phyloP scores from a whole-genome alignment of 2,888 invertebrate genomes.

The Pyrrhia umbra region DNA sequence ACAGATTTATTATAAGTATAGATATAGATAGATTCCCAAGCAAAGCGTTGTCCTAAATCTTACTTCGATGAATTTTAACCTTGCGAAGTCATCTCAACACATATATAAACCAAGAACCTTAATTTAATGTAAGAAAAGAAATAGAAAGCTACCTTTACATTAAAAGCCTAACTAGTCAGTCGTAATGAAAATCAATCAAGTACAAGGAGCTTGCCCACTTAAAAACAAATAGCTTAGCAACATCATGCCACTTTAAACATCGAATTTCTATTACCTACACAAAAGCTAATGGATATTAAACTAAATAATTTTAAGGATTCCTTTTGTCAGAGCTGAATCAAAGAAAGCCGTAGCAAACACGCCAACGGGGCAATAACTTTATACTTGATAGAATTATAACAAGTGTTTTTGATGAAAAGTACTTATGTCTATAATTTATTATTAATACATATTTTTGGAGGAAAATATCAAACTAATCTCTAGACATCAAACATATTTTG shows the following conservation, averaged over 20 bases:
- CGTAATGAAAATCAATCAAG: slow-evolving; percentile 63
- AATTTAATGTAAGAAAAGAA: slow-evolving; percentile 36
- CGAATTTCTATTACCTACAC: slow-evolving; percentile 43
- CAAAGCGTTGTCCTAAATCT: too few species aligned
- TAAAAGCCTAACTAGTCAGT: slow-evolving; percentile 45
- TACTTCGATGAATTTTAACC: neutral
- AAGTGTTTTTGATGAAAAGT: neutral
- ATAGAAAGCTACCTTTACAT: slow-evolving; percentile 23
- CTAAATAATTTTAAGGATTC: slow-evolving; percentile 38
- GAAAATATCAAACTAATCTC: neutral
- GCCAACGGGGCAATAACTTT: neutral
- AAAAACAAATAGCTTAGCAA: slow-evolving; percentile 30
- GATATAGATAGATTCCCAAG: too few species aligned
- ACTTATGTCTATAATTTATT: neutral
- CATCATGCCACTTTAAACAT: slow-evolving; percentile 33
- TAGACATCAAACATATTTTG: too few species aligned
- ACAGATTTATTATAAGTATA: too few species aligned
- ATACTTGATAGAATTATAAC: slow-evolving; percentile 3
- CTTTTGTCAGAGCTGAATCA: slow-evolving; percentile 27
- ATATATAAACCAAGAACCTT: slow-evolving; percentile 13
- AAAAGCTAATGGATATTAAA: slow-evolving; percentile 38
- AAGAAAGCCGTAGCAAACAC: slow-evolving; percentile 17
- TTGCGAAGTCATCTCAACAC: slow-evolving; percentile 11
- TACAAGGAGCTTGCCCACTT: slow-evolving; percentile 32
- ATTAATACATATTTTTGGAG: neutral